Percentiles rank a stretch among this genome's conserved stretches.
Evolutionary conservation across 1,140 invertebrate genomes (phyloP).

Genomic region (Drosophila takahashii): DNA sequence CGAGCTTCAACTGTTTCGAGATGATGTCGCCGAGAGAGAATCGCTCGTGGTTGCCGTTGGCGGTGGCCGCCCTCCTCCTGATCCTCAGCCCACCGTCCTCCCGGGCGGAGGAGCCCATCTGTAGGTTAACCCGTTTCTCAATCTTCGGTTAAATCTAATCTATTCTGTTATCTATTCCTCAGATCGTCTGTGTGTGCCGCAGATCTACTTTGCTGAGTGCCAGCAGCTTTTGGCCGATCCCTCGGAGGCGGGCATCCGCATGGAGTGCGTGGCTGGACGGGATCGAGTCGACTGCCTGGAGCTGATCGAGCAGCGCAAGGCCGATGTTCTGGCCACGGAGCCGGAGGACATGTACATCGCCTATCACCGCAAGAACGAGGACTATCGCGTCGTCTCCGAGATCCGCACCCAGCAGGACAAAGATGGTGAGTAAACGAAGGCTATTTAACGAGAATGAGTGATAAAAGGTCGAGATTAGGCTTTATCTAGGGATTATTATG

Average conservation of each 20-base stretch:
- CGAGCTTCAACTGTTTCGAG: conserved; percentile 44
- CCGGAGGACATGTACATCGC: conserved; percentile 92
- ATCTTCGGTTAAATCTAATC: no score
- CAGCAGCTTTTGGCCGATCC: conserved; percentile 88
- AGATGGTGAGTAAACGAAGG: conserved; percentile 87
- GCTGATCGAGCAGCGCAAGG: conserved; percentile 89
- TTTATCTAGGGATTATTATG: no score
- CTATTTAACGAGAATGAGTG: no score
- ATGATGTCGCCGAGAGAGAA: conserved; percentile 29
- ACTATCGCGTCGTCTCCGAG: conserved; percentile 89
- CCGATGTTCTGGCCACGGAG: conserved; percentile 92
- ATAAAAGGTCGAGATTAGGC: no score
- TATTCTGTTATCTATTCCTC: conserved; percentile 2
- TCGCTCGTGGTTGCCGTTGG: conserved; percentile 28
- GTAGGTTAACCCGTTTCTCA: conserved; percentile 62
- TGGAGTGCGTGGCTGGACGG: conserved; percentile 89
- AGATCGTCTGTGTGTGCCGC: conserved; percentile 91
- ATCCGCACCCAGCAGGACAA: conserved; percentile 87
- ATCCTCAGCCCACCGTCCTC: not conserved
- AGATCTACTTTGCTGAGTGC: conserved; percentile 87
- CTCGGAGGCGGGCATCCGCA: conserved; percentile 87
- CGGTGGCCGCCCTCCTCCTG: conserved; percentile 23
- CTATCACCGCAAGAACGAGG: conserved; percentile 87
- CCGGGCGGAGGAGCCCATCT: conserved; percentile 64
- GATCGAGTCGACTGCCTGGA: conserved; percentile 91